Evolutionary conservation across 2,797 vertebrate species (phyloP), one percentile per base, ranked within the genome.

Genomic region (Enteromius radiatus): DNA sequence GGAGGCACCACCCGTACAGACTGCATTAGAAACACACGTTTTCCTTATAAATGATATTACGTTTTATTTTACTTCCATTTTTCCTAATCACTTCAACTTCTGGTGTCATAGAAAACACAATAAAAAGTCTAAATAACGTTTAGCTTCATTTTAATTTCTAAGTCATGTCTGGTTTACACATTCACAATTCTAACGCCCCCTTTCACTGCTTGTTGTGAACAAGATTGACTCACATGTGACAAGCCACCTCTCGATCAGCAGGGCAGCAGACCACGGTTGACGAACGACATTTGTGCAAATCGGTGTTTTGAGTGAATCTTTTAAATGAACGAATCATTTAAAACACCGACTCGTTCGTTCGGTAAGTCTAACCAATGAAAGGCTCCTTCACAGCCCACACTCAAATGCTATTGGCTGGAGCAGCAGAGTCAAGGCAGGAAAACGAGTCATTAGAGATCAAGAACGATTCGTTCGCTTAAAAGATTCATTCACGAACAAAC

Each of bases 391-490:
- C 43, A 52, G 0, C 19, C 14, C 28, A 36, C 8, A 4, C 64
- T 54, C 43, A 33, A 68, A 79, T 41, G 1, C 47, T 68, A 79
- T 79, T 79, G 45, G 77, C 31, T 54, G 31, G 14, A 52, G 15
- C 45, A 36, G 31, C 17, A 14, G 75, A 8, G 75, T 23, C 43
- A 38, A 49, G 9, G 5, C 8, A 36, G 19, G 17, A 17, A 36
- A 78, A 78, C 26, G 28, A 47, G 21, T 65, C 76, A 31, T 15
- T 23, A 21, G 36, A 28, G 2, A 19, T 12, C 23, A 43, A 17
- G 36, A 76, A 26, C 1, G 49, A 59, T 59, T 61, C 23, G n/a
- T 61, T 76, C n/a, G 2, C 21, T 31, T 45, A 31, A 61, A 45
- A 28, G 38, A 45, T 45, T 43, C 5, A 19, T 19, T 45, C 6